phyloP scores from a whole-genome alignment of 2,888 invertebrate species.

The Caenorhabditis imperialis region DNA sequence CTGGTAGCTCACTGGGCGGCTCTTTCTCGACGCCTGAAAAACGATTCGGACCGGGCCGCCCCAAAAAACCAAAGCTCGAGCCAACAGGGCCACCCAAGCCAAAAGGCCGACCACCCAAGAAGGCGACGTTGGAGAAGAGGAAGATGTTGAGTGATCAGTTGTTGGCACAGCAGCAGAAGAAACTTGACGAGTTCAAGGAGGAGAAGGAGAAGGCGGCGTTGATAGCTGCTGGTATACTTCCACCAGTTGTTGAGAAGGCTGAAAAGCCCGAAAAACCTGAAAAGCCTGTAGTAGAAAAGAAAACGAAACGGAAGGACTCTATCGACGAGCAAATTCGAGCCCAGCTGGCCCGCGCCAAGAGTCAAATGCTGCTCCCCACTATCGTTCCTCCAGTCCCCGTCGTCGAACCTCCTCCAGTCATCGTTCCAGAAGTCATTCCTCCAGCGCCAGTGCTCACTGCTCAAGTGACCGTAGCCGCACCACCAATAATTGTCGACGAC shows the following conservation, averaged over 20 bases:
- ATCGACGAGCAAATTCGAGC: constrained; percentile 28
- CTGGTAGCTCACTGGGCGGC: constrained; percentile 16
- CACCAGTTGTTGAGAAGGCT: too few species aligned
- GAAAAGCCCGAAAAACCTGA: constrained; percentile 21
- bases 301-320: not conserved
- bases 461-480: not conserved
- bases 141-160: constrained; percentile 27
- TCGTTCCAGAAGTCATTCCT: not conserved
- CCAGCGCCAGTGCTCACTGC: not conserved
- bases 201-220: constrained; percentile 22
- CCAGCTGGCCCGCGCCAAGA: constrained; percentile 21
- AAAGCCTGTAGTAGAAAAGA: not conserved
- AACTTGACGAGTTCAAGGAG: constrained; percentile 18
- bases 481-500: not conserved
- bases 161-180: constrained; percentile 27
- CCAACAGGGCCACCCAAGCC: constrained; percentile 36
- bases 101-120: constrained; percentile 55
- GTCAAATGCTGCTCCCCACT: constrained; percentile 31
- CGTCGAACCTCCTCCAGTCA: not conserved
- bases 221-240: too few species aligned
- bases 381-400: not conserved
- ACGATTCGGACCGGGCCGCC: constrained; percentile 16
- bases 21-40: constrained; percentile 1
- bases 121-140: constrained; percentile 35
- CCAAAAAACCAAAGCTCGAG: constrained; percentile 37